Percentiles rank a stretch among this genome's conserved stretches.
phyloP scores from a whole-genome alignment of 1,140 invertebrate genomes.

The Venturia canescens region DNA sequence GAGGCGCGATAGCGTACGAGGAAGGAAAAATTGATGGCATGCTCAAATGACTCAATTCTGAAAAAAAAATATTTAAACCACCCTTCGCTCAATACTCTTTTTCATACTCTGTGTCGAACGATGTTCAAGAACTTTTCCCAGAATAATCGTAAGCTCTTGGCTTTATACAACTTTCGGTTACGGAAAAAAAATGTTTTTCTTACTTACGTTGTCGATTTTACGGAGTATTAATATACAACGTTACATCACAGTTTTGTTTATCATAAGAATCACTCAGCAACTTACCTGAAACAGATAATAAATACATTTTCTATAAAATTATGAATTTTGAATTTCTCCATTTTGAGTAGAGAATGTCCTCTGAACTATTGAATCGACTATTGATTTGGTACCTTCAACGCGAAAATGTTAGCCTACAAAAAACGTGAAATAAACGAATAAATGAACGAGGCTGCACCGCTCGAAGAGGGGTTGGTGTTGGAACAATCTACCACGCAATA shows the following conservation, averaged over 20 bases:
- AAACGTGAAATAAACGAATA: not conserved
- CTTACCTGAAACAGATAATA: conserved; percentile 22
- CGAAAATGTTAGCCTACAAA: not conserved
- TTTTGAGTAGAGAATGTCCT: not conserved
- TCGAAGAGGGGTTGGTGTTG: not conserved
- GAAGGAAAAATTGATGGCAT: conserved; percentile 11
- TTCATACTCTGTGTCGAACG: not conserved
- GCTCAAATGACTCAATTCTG: conserved; percentile 19
- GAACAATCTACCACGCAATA: conserved; percentile 45
- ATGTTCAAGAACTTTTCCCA: not conserved
- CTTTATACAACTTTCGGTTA: too few relatives aligned
- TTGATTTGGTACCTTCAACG: not conserved
- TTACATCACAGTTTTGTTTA: not conserved
- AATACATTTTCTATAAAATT: not conserved
- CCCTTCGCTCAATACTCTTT: not conserved
- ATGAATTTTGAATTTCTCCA: too few relatives aligned
- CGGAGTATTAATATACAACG: not conserved
- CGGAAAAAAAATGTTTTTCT: not conserved
- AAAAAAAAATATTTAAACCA: not conserved
- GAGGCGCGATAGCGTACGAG: not conserved
- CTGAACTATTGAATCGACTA: not conserved
- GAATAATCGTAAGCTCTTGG: not conserved
- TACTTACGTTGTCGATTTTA: not conserved
- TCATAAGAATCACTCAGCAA: not conserved
- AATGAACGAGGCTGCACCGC: not conserved